Base-by-base conservation (phyloP, 1,140 invertebrate species). In the Drosophila sulfurigaster region DNA sequence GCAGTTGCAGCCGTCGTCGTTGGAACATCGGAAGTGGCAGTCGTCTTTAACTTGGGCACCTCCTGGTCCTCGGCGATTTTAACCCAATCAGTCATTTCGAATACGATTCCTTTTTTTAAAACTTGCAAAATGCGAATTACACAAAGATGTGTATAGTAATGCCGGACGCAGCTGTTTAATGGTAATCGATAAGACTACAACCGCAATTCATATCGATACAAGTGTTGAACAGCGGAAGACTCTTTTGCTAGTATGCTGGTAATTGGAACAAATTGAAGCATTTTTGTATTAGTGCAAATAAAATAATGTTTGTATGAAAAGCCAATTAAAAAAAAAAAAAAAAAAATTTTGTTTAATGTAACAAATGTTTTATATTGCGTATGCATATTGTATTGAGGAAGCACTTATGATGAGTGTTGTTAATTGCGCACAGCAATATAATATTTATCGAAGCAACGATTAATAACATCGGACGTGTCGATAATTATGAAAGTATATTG, bases 21-120 rank as follows among this genome's bases (percentile, higher is more conserved):
- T 20, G 59, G 45, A 45, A 11, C 48, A 54, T 81, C 72, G 3
- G 52, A 54, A 28, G 62, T 65, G 30, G 63, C 43, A 51, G 58
- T 56, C 7, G 32, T 59, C 6, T 70, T 75, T 4, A 88, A 62
- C 62, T 91, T 91, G 0, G 85, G 82, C 6, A 92, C 79, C 65
- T 91, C 91, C 46, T 92, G 91, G 35, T 92, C 91, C 30, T 87
- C 91, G 1, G 91, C 91, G 59, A 88, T 90, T 69, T 91, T 82
- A 52, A 65, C 91, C 91, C 91, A 92, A 78, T 91, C 79, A 8
- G 74, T 72, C 89, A 91, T 91, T 51, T 81, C 54, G 41, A 5
- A 51, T 28, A 6, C 49, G 62, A 68, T 20, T 46, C 58, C 28
- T n/a, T 46, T 66, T 66, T 57, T 52, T 32, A 25, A 1, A 58